A percentile compares a stretch with the other conserved stretches of the same genome.
These are phyloP conservation scores for Neodon shergylaensis DNA, from an alignment of 2,113 vertebrate genomes.

Conservation along the genomic window DNA sequence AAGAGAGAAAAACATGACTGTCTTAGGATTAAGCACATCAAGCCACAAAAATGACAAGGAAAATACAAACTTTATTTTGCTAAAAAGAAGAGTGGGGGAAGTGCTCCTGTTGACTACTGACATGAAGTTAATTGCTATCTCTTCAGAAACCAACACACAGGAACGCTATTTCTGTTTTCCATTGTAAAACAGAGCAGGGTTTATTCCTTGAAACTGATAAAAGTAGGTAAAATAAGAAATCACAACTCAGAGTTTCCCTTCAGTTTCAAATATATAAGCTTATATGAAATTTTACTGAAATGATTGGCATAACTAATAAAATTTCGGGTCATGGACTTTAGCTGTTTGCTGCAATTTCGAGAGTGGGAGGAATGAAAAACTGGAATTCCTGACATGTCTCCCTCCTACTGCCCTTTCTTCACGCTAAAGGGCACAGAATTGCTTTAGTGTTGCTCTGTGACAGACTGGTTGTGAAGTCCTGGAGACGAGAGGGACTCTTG, in stretches of 20 bases:
- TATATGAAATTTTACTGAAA: slow-evolving; percentile 64
- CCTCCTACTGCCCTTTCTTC: slow-evolving; percentile 77
- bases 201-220: slow-evolving; percentile 65
- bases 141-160: slow-evolving; percentile 78
- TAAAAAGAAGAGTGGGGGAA: slow-evolving; percentile 42
- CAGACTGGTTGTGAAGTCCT: neutral
- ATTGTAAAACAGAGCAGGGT: slow-evolving; percentile 8
- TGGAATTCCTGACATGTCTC: slow-evolving; percentile 78
- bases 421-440: slow-evolving; percentile 72
- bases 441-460: slow-evolving; percentile 54
- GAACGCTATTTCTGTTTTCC: slow-evolving; percentile 21
- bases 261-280: slow-evolving; percentile 67
- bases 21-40: neutral
- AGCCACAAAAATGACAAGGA: neutral
- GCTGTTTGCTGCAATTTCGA: slow-evolving; percentile 68
- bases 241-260: slow-evolving; percentile 70
- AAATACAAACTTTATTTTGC: slow-evolving; percentile 39
- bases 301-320: slow-evolving; percentile 71
- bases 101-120: slow-evolving; percentile 77
- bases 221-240: slow-evolving; percentile 66
- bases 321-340: slow-evolving; percentile 53
- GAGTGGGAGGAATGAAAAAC: slow-evolving; percentile 74
- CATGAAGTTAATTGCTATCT: slow-evolving; percentile 68
- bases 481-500: neutral
- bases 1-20: neutral